Evolutionary conservation across 2,888 invertebrate species (phyloP).

Genomic region (Mythimna pallens): DNA sequence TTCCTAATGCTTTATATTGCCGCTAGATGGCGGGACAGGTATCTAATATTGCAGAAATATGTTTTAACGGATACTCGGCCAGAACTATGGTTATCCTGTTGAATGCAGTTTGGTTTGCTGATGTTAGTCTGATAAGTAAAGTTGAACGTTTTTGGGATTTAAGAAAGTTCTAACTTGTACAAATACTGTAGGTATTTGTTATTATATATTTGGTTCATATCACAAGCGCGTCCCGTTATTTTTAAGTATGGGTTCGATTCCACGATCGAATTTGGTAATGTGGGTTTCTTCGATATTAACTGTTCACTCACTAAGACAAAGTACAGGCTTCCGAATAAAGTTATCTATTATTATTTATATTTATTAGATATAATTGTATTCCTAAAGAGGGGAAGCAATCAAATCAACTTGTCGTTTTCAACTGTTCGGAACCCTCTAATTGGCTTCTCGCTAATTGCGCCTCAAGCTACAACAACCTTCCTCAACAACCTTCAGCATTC

Average conservation of each 20-base stretch:
- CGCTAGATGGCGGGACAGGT: constrained; percentile 55
- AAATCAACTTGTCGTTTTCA: background rate
- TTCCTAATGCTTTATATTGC: constrained; percentile 7
- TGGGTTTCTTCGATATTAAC: background rate
- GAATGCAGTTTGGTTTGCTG: constrained; percentile 27
- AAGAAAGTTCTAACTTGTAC: background rate
- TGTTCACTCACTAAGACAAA: background rate
- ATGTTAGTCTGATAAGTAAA: constrained; percentile 4
- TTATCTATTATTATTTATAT: too few species aligned
- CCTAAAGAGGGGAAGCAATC: background rate
- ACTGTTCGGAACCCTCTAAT: too few species aligned
- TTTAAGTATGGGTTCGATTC: background rate
- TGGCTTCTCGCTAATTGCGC: too few species aligned
- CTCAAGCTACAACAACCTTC: background rate
- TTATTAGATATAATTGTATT: background rate
- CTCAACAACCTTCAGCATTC: background rate
- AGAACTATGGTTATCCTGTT: constrained; percentile 22
- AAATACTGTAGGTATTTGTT: background rate
- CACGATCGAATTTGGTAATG: background rate
- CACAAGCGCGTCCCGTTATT: background rate
- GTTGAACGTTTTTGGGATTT: background rate
- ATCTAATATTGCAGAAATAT: constrained; percentile 5
- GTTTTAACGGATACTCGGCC: constrained; percentile 9
- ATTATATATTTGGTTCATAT: background rate
- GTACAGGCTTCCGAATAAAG: background rate